Percentiles rank a stretch among this genome's conserved stretches.
phyloP scores from a whole-genome alignment of 2,888 invertebrate species.

The Gymnosoma rotundatum region DNA sequence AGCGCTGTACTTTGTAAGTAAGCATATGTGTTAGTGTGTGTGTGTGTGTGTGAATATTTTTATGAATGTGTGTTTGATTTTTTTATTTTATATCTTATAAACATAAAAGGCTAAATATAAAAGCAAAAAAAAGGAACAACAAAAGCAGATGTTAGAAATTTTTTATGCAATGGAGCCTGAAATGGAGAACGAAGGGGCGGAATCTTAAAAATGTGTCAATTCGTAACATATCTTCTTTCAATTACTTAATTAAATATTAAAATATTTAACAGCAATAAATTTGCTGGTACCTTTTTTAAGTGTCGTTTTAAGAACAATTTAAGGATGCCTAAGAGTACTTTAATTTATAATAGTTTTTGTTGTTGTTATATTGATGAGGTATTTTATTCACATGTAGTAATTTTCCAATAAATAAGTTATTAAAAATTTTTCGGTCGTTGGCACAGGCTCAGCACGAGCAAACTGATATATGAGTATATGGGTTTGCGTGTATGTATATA shows the following conservation, averaged over 20 bases:
- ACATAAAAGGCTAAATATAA: constrained; percentile 11
- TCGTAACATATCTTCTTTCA: constrained; percentile 66
- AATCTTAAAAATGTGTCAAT: constrained; percentile 61
- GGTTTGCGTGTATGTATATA: too few relatives aligned
- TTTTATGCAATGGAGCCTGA: constrained; percentile 15
- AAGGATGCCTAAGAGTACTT: background rate
- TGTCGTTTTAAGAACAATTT: background rate
- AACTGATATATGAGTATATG: too few relatives aligned
- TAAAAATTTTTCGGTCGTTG: background rate
- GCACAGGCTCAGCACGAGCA: background rate
- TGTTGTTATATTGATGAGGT: background rate
- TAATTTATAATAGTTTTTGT: constrained; percentile 6
- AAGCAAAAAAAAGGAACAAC: constrained; percentile 33
- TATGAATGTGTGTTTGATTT: background rate
- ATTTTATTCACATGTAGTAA: too few relatives aligned
- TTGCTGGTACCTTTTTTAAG: constrained; percentile 9
- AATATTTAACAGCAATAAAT: constrained; percentile 29
- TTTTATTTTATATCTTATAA: constrained; percentile 15
- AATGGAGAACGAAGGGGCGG: background rate
- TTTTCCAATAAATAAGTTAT: background rate
- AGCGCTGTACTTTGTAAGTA: background rate
- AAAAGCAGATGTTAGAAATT: constrained; percentile 59
- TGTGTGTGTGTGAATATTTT: background rate
- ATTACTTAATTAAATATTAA: constrained; percentile 67
- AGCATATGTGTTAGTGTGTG: background rate